phyloP scores from a whole-genome alignment of 2,888 invertebrate species.

The Cepaea hortensis region DNA sequence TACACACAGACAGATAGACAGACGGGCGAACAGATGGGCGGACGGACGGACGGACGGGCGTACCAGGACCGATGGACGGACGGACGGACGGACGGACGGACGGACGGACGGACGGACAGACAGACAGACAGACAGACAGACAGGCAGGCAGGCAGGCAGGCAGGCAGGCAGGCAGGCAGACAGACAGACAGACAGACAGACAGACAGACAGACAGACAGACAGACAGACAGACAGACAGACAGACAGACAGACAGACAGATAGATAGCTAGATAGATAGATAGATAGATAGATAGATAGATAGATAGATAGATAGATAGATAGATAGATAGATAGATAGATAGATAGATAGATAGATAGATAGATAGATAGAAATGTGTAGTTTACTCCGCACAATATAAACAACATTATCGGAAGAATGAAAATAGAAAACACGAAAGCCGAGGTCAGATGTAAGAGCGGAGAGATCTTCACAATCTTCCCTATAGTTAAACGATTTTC shows the following conservation, averaged over 20 bases:
- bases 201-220: slow-evolving; percentile 42
- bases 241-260: not conserved
- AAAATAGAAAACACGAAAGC: not conserved
- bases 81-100: slow-evolving; percentile 31
- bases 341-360: slow-evolving; percentile 12
- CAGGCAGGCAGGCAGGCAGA: slow-evolving; percentile 26
- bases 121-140: slow-evolving; percentile 31
- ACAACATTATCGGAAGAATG: no score
- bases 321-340: slow-evolving; percentile 13
- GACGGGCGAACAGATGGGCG: not conserved
- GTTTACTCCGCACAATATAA: no score
- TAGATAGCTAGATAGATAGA: not conserved
- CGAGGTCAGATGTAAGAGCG: not conserved
- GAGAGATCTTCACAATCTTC: not conserved
- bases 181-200: slow-evolving; percentile 41
- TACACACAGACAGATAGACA: not conserved
- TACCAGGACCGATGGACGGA: not conserved
- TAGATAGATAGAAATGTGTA: not conserved
- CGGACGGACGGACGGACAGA: slow-evolving; percentile 30
- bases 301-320: slow-evolving; percentile 13
- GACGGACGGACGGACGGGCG: not conserved
- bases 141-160: slow-evolving; percentile 30
- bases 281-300: slow-evolving; percentile 14
- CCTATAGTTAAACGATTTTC: slow-evolving; percentile 20
- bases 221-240: not conserved